Evolutionary conservation across 2,797 vertebrate species (phyloP).

Genomic region (Pyrocephalus nanus): DNA sequence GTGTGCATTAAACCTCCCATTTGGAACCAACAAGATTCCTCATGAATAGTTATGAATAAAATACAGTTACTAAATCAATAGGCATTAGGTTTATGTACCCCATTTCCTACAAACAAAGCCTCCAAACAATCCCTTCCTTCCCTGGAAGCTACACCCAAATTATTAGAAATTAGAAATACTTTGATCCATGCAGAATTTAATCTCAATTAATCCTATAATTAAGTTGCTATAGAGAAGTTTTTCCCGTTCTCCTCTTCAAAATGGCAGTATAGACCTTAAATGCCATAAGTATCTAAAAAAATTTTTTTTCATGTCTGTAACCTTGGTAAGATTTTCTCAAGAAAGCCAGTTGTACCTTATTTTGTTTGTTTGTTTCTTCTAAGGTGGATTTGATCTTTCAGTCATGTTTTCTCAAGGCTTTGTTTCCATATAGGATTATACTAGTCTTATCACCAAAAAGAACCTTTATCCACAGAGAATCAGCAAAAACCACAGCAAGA

Average conservation of each 20-base stretch:
- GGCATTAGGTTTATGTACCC: slow-evolving; percentile 5
- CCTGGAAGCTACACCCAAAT: not conserved
- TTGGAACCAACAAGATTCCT: slow-evolving; percentile 53
- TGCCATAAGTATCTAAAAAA: not conserved
- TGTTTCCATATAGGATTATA: not conserved
- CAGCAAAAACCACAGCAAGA: not conserved
- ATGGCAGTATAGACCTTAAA: not conserved
- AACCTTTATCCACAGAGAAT: not conserved
- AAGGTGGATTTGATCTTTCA: not conserved
- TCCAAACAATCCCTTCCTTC: not conserved
- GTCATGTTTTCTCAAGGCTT: not conserved
- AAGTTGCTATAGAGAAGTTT: not conserved
- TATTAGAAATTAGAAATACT: not conserved
- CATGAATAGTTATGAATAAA: slow-evolving; percentile 60
- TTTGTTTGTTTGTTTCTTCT: not conserved
- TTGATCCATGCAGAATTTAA: not conserved
- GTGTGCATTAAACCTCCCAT: slow-evolving; percentile 58
- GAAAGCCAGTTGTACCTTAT: not conserved
- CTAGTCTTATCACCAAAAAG: not conserved
- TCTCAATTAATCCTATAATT: not conserved
- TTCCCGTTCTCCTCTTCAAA: not conserved
- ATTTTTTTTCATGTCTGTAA: not conserved
- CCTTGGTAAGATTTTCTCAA: not conserved
- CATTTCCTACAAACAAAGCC: slow-evolving; percentile 30
- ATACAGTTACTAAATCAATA: slow-evolving; percentile 61